Percentiles rank a stretch among this genome's conserved stretches.
These are phyloP conservation scores for Rhimphoctona megacephalus DNA, from an alignment of 2,888 invertebrate species.

Conservation along the genomic window DNA sequence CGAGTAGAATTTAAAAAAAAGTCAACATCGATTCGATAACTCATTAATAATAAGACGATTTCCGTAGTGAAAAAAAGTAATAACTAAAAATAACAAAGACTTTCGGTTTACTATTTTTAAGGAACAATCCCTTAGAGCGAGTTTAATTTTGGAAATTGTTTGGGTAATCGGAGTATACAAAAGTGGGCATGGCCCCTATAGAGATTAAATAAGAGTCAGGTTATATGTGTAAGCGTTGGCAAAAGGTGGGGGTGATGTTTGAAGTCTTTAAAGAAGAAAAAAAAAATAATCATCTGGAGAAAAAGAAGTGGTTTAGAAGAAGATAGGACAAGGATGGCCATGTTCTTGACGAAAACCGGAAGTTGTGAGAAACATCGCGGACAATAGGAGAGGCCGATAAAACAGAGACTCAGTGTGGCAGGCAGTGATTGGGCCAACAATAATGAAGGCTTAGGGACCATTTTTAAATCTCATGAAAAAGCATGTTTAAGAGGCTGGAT, in stretches of 20 bases:
- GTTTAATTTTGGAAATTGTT: background rate
- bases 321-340: background rate
- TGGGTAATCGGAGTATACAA: background rate
- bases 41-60: background rate
- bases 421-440: no score
- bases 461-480: no score
- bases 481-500: no score
- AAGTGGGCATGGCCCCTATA: background rate
- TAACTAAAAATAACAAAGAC: background rate
- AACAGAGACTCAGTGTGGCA: no score
- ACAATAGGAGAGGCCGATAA: no score
- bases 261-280: background rate
- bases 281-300: background rate
- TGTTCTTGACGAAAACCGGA: background rate
- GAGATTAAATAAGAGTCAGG: background rate
- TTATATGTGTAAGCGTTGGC: background rate
- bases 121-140: background rate
- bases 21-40: background rate
- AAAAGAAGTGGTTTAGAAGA: background rate
- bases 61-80: background rate
- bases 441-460: no score
- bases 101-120: background rate
- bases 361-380: background rate
- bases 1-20: background rate
- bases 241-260: no score